phyloP scores from a whole-genome alignment of 2,113 vertebrate species.

The Calypte anna region DNA sequence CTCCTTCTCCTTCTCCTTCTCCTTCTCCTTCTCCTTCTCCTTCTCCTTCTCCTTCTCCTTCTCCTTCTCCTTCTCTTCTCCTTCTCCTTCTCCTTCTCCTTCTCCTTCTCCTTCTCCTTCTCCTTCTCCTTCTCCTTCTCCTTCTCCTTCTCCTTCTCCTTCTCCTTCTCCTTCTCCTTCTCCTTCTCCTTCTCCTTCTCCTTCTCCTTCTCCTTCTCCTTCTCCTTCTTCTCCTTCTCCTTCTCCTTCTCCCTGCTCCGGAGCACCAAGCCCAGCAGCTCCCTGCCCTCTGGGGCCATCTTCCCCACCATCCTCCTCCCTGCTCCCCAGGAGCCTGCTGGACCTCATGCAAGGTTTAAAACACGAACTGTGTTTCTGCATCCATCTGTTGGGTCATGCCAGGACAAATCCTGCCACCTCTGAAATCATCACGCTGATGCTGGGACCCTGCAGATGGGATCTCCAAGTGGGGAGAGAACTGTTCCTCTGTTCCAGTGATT shows the following conservation, averaged over 20 bases:
- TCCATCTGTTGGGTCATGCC: background rate
- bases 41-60: too few relatives aligned
- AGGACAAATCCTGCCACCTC: background rate
- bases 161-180: background rate
- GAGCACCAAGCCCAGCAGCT: background rate
- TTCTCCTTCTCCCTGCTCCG: background rate
- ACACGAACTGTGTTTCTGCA: background rate
- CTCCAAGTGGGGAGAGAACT: constrained; percentile 37
- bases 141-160: background rate
- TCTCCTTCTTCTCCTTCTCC: too few relatives aligned
- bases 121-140: too few relatives aligned
- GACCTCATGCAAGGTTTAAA: accelerated
- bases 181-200: too few relatives aligned
- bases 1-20: too few relatives aligned
- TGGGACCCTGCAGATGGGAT: background rate
- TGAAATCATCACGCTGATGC: background rate
- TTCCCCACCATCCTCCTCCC: background rate
- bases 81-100: too few relatives aligned
- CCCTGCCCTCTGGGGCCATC: background rate
- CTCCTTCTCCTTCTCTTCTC: too few relatives aligned
- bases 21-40: too few relatives aligned
- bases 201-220: too few relatives aligned
- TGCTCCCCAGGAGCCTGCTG: background rate
- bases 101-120: too few relatives aligned
- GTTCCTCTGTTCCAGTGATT: constrained; percentile 41